Evolutionary conservation across 2,113 vertebrate genomes (phyloP).

Genomic region (Ondatra zibethicus): DNA sequence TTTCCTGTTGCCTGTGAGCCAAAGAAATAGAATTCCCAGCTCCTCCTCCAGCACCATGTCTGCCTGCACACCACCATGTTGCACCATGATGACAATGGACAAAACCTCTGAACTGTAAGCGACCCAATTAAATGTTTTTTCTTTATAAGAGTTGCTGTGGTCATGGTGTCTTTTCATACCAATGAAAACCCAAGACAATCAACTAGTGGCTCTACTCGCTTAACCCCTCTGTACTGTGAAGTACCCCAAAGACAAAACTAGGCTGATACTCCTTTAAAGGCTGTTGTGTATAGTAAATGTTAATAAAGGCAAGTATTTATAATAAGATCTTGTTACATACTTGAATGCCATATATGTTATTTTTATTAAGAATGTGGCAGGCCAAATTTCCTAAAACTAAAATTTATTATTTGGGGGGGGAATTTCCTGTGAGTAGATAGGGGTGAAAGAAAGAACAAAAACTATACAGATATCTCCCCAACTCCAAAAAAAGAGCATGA

Average conservation of each 20-base stretch:
- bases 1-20: neutral
- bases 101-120: neutral
- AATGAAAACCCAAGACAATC: neutral
- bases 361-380: neutral
- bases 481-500: neutral
- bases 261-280: neutral
- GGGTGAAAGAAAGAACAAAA: neutral
- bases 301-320: conserved; percentile 23
- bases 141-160: neutral
- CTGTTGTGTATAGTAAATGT: conserved; percentile 19
- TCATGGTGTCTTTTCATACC: neutral
- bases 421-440: conserved; percentile 16
- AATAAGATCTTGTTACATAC: neutral
- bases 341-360: conserved; percentile 16
- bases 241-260: neutral
- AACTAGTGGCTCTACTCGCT: neutral
- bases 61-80: neutral
- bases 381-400: conserved; percentile 3
- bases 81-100: neutral
- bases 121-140: neutral
- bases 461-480: neutral
- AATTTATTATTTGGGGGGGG: neutral
- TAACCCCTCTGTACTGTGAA: neutral
- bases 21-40: neutral
- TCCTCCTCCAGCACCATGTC: neutral